A percentile compares a stretch with the other conserved stretches of the same genome.
Evolutionary conservation across 2,797 vertebrate genomes (phyloP).

Genomic region (Xiphorhynchus erythropygius): DNA sequence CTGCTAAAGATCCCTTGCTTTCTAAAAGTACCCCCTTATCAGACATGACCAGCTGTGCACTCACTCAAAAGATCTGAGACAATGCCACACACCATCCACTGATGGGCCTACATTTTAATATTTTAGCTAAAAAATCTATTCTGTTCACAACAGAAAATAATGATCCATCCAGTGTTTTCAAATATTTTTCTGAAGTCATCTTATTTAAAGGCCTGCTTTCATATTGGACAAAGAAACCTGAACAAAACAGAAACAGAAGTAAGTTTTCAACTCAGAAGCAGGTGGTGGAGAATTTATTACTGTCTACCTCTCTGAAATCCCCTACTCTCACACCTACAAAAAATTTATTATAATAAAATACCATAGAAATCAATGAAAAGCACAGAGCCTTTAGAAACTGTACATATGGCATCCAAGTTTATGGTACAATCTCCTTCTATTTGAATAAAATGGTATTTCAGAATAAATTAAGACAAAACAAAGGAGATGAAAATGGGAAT

Average conservation of each 20-base stretch:
- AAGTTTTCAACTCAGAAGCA: background rate
- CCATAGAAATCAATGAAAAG: background rate
- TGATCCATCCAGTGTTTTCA: background rate
- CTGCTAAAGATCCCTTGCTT: background rate
- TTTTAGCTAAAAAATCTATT: background rate
- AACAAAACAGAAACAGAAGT: background rate
- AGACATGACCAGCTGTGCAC: background rate
- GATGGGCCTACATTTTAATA: background rate
- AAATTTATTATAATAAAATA: background rate
- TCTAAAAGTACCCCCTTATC: background rate
- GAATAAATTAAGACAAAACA: constrained; percentile 29
- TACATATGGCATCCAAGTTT: background rate
- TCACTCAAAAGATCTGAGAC: background rate
- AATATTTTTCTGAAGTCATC: background rate
- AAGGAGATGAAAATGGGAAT: background rate
- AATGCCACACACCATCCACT: background rate
- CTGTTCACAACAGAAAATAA: background rate
- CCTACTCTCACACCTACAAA: background rate
- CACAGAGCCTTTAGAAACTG: background rate
- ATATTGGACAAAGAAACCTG: background rate
- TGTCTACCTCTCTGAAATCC: background rate
- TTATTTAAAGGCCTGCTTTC: background rate
- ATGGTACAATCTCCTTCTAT: background rate
- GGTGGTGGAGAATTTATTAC: background rate
- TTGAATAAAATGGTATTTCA: constrained; percentile 39